These are phyloP conservation scores for Oryzias woworae DNA, from an alignment of 2,113 vertebrate species.

Conservation along the genomic window DNA sequence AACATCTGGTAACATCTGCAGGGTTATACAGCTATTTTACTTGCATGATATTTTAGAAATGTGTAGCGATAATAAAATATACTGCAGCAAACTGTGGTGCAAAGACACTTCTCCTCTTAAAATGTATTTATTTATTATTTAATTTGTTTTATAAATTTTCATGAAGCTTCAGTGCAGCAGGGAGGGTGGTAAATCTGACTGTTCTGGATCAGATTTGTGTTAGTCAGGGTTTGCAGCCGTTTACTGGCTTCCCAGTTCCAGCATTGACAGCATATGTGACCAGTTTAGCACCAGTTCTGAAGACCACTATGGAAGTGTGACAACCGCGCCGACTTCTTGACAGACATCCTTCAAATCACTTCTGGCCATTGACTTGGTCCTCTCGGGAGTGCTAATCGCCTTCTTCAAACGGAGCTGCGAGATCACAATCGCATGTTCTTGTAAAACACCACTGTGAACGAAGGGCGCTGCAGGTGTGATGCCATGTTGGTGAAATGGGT, in stretches of 20 bases:
- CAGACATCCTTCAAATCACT: constrained; percentile 49
- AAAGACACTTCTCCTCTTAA: constrained; percentile 1
- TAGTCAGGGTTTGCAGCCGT: constrained; percentile 30
- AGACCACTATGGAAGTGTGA: constrained; percentile 49
- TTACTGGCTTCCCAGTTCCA: constrained; percentile 42
- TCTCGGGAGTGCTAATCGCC: constrained; percentile 56
- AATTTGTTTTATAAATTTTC: neutral
- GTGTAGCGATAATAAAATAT: constrained; percentile 35
- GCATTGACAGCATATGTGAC: constrained; percentile 50
- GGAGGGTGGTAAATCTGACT: neutral
- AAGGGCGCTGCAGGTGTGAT: constrained; percentile 55
- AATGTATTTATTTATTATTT: constrained; percentile 1
- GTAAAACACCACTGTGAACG: constrained; percentile 45
- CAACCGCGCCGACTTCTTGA: constrained; percentile 61
- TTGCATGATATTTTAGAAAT: constrained; percentile 41
- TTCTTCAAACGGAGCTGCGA: constrained; percentile 42
- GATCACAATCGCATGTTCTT: constrained; percentile 51
- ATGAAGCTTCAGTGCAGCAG: constrained; percentile 3
- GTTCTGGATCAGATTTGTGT: constrained; percentile 14
- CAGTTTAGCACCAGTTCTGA: constrained; percentile 51
- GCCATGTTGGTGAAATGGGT: constrained; percentile 34
- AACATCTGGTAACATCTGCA: constrained; percentile 39
- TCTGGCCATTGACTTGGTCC: constrained; percentile 50
- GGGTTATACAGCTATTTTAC: constrained; percentile 36
- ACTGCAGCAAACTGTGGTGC: constrained; percentile 24